Percentiles rank a stretch among this genome's conserved stretches.
phyloP scores from a whole-genome alignment of 2,888 invertebrate genomes.

The Lochmaea capreae region DNA sequence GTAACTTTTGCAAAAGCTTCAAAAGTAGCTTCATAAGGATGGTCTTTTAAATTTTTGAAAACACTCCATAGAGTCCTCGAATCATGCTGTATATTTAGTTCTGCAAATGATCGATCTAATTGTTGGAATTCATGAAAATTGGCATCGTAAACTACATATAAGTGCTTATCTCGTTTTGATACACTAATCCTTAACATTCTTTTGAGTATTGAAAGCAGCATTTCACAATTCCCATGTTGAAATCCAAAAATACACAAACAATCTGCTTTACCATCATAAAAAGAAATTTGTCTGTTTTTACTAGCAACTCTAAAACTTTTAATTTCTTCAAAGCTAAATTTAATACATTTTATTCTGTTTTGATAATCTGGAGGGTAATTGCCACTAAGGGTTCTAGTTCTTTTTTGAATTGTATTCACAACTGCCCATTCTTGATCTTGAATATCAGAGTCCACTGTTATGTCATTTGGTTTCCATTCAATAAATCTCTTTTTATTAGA shows the following conservation, averaged over 20 bases:
- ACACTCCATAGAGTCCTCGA: conserved; percentile 76
- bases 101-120: conserved; percentile 87
- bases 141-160: conserved; percentile 78
- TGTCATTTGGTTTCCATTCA: conserved; percentile 87
- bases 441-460: conserved; percentile 80
- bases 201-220: conserved; percentile 75
- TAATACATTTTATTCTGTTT: conserved; percentile 67
- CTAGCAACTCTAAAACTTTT: conserved; percentile 72
- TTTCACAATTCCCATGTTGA: conserved; percentile 87
- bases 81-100: conserved; percentile 84
- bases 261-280: conserved; percentile 78
- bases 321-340: conserved; percentile 73
- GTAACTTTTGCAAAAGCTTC: conserved; percentile 90
- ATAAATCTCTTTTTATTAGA: conserved; percentile 67
- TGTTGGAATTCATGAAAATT: conserved; percentile 75
- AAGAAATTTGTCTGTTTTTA: conserved; percentile 65
- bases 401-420: conserved; percentile 79
- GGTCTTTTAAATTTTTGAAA: conserved; percentile 70
- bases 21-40: conserved; percentile 86
- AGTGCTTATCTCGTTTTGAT: conserved; percentile 77
- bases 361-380: conserved; percentile 65
- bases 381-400: conserved; percentile 72
- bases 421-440: conserved; percentile 89
- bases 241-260: conserved; percentile 87
- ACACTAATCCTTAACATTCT: conserved; percentile 75